Evolutionary conservation across 35 echinoderm and acorn worm species (phyloP).

Genomic region (Acanthaster planci): DNA sequence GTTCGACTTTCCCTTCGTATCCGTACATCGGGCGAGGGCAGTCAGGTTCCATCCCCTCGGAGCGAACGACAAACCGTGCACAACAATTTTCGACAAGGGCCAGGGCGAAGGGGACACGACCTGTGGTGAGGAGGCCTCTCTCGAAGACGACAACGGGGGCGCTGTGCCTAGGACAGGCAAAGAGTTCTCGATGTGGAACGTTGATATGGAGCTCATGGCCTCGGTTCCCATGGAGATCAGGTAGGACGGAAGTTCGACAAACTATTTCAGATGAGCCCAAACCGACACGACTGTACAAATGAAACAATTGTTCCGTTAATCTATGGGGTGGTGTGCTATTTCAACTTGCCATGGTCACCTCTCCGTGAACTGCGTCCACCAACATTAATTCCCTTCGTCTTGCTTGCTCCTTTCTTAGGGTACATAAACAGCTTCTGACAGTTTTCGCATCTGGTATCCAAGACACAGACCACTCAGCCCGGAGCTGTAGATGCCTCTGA

Average conservation of each 20-base stretch:
- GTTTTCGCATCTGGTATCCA: slow-evolving; percentile 5
- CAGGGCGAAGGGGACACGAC: background rate
- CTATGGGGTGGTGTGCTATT: too few species aligned
- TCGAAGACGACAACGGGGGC: background rate
- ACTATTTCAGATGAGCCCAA: too few species aligned
- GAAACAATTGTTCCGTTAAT: too few species aligned
- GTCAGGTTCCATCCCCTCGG: slow-evolving; percentile 28
- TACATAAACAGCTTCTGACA: slow-evolving; percentile 37
- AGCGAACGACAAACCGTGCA: background rate
- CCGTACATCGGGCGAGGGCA: slow-evolving; percentile 31
- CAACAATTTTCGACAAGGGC: background rate
- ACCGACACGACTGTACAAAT: too few species aligned
- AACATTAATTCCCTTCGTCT: background rate
- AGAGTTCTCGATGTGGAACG: slow-evolving; percentile 49
- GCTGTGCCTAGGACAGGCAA: background rate
- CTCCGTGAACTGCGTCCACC: background rate
- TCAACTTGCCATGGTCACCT: too few species aligned
- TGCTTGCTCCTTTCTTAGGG: slow-evolving; percentile 3
- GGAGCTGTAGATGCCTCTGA: slow-evolving; percentile 27
- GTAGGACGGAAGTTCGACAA: slow-evolving; percentile 36
- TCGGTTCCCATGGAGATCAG: slow-evolving; percentile 45
- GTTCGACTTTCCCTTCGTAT: slow-evolving; percentile 66
- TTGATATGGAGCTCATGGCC: slow-evolving; percentile 52
- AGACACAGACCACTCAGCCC: background rate
- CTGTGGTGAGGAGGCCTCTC: background rate